Evolutionary conservation across 2,888 invertebrate species (phyloP).

Genomic region (Stratiomys singularior): DNA sequence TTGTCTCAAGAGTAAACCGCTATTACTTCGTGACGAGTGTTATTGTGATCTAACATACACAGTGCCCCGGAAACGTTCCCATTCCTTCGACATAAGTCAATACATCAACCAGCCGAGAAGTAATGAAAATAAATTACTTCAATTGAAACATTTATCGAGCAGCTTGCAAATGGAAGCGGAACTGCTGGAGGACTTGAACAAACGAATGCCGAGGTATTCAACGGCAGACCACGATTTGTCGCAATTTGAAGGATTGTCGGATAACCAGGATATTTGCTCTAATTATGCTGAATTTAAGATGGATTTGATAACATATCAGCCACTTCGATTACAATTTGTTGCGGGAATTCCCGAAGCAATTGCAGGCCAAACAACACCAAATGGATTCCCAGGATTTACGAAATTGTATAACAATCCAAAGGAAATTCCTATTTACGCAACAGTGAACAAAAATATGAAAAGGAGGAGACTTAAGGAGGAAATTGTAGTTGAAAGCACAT

Average conservation of each 20-base stretch:
- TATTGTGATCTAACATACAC: background rate
- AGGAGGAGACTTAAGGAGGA: background rate
- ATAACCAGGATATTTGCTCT: background rate
- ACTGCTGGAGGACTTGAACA: conserved; percentile 11
- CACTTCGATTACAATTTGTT: conserved; percentile 19
- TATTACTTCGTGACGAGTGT: background rate
- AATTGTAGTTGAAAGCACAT: too few relatives aligned
- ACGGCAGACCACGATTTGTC: conserved; percentile 14
- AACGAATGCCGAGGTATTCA: conserved; percentile 35
- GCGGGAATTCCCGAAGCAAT: conserved; percentile 33
- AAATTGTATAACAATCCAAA: background rate
- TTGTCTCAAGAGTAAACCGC: conserved; percentile 1
- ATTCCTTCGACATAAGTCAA: background rate
- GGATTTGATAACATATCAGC: conserved; percentile 23
- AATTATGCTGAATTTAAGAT: conserved; percentile 23
- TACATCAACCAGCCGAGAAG: background rate
- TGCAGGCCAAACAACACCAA: conserved; percentile 41
- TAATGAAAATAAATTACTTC: conserved; percentile 17
- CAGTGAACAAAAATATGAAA: conserved; percentile 11
- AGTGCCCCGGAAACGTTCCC: conserved; percentile 1
- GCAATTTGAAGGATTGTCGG: background rate
- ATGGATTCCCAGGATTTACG: conserved; percentile 42
- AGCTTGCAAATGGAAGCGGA: conserved; percentile 41
- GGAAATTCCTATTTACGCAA: conserved; percentile 7
- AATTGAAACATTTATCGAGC: conserved; percentile 1